Base-by-base conservation (phyloP, 1,140 invertebrate genomes). In the Cydia pomonella region DNA sequence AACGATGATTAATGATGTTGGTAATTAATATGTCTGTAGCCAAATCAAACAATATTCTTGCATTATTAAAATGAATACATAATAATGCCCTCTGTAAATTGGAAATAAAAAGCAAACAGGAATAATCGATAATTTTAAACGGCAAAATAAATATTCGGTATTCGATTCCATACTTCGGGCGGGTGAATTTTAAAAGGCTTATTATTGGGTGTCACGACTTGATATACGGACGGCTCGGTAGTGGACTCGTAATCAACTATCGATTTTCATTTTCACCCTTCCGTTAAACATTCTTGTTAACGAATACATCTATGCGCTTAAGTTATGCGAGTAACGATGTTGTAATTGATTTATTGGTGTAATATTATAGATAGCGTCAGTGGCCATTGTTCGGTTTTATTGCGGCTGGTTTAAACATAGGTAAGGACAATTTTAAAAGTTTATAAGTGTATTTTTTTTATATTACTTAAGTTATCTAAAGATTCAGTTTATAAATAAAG, bases 131-230 rank as follows among this genome's bases (percentile, higher is more conserved):
- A 81, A 82, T 81, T 83, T 85, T 83, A 81, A 87, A 81, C 80
- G 77, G 77, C 74, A 77, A 83, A 83, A 89, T 88, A 88, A 89
- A 89, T 85, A 84, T 83, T 83, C 83, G 82, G 73, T 62, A 73
- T 83, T 79, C 86, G 81, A 84, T 83, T 82, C 80, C 83, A 85
- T 89, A 85, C 83, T 83, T 82, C 80, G 82, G 80, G 87, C 85
- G 82, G 81, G 76, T 77, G 87, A 80, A 90, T 88, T 87, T 90
- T 84, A 87, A 90, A 84, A 87, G 85, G 75, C 84, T 87, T 84
- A 90, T 88, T 90, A 90, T 83, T 62, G 77, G 69, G 50, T 79
- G 82, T 80, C 81, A 84, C 73, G 73, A 29, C 29, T 69, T 80
- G 79, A 86, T 82, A 80, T 82, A 85, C 81, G 79, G 77, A 59